phyloP scores from a whole-genome alignment of 1,140 invertebrate genomes.

The Rhopalosiphum padi region DNA sequence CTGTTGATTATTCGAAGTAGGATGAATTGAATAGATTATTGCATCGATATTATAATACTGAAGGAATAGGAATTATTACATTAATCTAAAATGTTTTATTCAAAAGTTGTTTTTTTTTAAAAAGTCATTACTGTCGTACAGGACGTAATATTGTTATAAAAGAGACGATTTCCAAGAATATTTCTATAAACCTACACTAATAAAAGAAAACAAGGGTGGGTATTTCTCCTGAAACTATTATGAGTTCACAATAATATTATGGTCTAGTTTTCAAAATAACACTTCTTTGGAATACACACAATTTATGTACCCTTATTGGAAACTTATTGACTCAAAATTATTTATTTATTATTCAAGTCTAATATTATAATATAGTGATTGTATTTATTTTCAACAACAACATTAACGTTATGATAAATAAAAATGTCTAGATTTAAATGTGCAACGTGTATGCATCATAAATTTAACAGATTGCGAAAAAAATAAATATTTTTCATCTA shows the following conservation, averaged over 20 bases:
- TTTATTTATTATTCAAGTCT: background rate
- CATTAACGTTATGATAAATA: background rate
- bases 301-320: background rate
- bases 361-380: background rate
- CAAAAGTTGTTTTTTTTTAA: background rate
- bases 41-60: background rate
- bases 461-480: background rate
- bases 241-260: background rate
- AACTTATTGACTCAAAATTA: background rate
- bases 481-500: background rate
- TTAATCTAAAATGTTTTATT: slow-evolving; percentile 15
- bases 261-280: background rate
- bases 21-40: background rate
- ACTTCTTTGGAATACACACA: background rate
- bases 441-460: background rate
- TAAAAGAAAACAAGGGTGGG: background rate
- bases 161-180: background rate
- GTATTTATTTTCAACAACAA: background rate
- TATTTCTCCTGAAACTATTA: background rate
- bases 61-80: background rate
- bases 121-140: background rate
- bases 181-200: slow-evolving; percentile 14
- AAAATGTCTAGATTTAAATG: background rate
- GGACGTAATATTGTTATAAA: background rate
- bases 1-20: background rate